Conservation (phyloP, 2,113 vertebrate species). For the human region DNA sequence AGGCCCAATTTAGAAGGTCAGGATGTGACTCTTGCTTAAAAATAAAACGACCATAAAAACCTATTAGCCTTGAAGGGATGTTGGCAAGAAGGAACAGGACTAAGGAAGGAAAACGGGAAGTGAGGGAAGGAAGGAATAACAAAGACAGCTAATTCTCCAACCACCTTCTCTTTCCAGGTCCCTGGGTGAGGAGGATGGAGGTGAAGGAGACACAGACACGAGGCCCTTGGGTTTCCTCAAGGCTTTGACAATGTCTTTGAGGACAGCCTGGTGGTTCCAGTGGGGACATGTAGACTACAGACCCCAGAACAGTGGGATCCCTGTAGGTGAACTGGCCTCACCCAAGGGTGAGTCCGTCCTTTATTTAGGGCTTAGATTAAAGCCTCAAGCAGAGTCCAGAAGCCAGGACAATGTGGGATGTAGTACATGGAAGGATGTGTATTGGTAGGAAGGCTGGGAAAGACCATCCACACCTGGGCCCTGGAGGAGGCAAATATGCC, state of each 20-base stretch:
- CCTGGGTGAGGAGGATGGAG: background rate
- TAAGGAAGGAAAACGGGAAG: background rate
- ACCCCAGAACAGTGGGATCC: background rate
- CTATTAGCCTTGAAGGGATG: slow-evolving; percentile 11
- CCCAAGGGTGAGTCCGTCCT: background rate
- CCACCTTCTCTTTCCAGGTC: background rate
- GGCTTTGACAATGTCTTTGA: background rate
- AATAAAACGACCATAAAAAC: slow-evolving; percentile 46
- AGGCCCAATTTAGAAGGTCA: background rate
- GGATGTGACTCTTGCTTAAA: slow-evolving; percentile 10
- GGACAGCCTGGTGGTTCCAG: background rate
- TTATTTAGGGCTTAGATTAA: background rate
- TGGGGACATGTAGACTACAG: background rate
- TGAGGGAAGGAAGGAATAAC: background rate
- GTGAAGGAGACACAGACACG: background rate
- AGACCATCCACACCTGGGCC: background rate
- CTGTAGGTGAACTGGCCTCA: background rate
- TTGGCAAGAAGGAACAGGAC: background rate
- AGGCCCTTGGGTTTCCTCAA: background rate
- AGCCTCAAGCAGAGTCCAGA: background rate
- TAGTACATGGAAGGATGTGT: background rate
- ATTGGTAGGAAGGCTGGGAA: rapidly evolving
- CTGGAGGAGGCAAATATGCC: background rate
- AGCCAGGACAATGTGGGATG: background rate
- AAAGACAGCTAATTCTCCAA: background rate